Evolutionary conservation across 2,113 vertebrate genomes (phyloP), one percentile per base, ranked within the genome.

Genomic region (Nibea albiflora): DNA sequence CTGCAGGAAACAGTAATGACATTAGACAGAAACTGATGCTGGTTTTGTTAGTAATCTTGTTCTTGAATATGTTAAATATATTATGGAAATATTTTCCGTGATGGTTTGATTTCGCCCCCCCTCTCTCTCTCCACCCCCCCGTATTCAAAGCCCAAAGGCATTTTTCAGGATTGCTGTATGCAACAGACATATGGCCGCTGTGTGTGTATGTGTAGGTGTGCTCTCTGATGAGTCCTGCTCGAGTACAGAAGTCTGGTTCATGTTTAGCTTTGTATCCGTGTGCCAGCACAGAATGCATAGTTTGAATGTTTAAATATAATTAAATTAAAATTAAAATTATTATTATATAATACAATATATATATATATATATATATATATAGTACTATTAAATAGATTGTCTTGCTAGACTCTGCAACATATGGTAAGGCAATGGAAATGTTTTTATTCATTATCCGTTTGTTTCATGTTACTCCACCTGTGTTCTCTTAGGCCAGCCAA

Each of bases 401-500:
- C 35, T 7, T 9, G 9, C 35, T 39, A 39, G 6, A 39, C 35
- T 39, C 35, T 39, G 8, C 7, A 39, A 39, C 35, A 39, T 39
- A 39, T 39, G 35, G 35, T 9, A 39, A 9, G 35, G 35, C 1
- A 39, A 39, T 39, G 35, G 8, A 17, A 60, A 56, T 39, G 31
- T 28, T 28, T 69, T 60, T 46, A 53, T 61, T 57, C 2, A 17
- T 17, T 53, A 9, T 73, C 1, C 2, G 46, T 39, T 69, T n/a
- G 50, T 54, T n/a, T 54, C 11, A 14, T 65, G 20, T 58, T 53
- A 5, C 57, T 71, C 52, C 31, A 24, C 22, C 16, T 62, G 42
- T 75, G 28, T 69, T 50, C 14, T 26, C 15, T 39, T 87, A 99
- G 98, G 90, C 97, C 98, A 9, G 96, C 96, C 52, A 99, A 99